Conservation (phyloP, 2,797 vertebrate species). For the Eulemur mongoz region DNA sequence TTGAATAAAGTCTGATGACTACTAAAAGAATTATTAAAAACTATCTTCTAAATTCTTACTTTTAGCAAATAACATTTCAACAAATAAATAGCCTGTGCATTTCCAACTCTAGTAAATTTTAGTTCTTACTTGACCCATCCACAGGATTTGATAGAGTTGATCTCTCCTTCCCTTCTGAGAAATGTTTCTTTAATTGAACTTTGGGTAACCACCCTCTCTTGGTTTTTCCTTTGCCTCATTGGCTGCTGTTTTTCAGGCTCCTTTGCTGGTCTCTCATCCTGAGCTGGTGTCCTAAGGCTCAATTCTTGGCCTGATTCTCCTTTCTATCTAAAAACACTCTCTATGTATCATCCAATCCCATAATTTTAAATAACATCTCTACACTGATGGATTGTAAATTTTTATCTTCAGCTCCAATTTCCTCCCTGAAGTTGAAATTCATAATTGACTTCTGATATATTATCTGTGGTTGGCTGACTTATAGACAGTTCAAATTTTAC, state of each 20-base stretch:
- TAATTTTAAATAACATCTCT: background rate
- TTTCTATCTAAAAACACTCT: background rate
- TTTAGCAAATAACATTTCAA: background rate
- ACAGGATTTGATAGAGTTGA: background rate
- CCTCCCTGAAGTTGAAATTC: background rate
- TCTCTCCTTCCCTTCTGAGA: background rate
- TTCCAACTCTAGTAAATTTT: background rate
- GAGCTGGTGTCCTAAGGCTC: background rate
- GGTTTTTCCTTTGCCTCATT: background rate
- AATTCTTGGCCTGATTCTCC: background rate
- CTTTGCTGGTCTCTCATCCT: background rate
- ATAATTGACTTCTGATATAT: background rate
- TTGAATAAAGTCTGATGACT: constrained; percentile 11
- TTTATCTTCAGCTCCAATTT: background rate
- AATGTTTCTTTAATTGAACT: background rate
- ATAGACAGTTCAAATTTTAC: background rate
- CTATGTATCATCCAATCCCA: background rate
- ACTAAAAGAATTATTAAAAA: background rate
- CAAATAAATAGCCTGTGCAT: background rate
- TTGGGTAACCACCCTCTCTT: background rate
- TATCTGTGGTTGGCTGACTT: background rate
- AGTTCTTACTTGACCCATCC: background rate
- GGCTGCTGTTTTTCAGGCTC: background rate
- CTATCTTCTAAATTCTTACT: background rate
- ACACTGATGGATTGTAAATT: background rate